A percentile compares a stretch with the other conserved stretches of the same genome.
These are phyloP conservation scores for Acrossocheilus wenchowensis DNA, from an alignment of 2,797 vertebrate species.

Conservation along the genomic window DNA sequence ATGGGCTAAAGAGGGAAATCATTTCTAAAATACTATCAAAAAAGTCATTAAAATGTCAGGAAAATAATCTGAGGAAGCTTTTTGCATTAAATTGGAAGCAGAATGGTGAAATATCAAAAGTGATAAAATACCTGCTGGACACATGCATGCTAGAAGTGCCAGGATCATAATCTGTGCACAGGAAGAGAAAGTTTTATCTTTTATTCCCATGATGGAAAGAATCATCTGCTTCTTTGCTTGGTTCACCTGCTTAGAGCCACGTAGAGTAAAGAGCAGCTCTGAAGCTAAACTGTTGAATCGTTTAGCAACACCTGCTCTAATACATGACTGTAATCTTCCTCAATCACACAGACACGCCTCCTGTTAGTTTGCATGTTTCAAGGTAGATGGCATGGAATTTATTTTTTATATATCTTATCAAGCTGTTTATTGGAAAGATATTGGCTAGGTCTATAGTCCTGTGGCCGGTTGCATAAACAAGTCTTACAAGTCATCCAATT, in stretches of 20 bases:
- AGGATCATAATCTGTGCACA: conserved; percentile 14
- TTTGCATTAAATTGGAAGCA: background rate
- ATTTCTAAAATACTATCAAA: background rate
- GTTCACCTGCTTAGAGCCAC: background rate
- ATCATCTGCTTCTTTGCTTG: background rate
- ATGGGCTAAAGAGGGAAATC: background rate
- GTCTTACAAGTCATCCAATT: background rate
- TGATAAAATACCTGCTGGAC: conserved; percentile 27
- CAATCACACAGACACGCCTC: conserved; percentile 33
- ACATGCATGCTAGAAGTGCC: conserved; percentile 15
- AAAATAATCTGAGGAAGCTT: background rate
- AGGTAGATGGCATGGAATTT: background rate
- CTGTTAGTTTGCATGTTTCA: conserved; percentile 19
- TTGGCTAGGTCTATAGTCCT: conserved; percentile 27
- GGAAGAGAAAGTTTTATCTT: conserved; percentile 4
- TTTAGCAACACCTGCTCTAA: background rate
- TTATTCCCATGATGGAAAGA: conserved; percentile 34
- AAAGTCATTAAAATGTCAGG: background rate
- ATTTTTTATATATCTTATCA: conserved; percentile 31
- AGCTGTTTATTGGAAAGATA: conserved; percentile 10
- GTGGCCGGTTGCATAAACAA: background rate
- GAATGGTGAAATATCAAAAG: background rate
- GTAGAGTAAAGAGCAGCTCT: background rate
- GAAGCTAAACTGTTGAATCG: background rate
- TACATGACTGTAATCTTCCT: background rate